These are phyloP conservation scores for Betta splendens DNA, from an alignment of 2,797 vertebrate genomes.

Conservation along the genomic window DNA sequence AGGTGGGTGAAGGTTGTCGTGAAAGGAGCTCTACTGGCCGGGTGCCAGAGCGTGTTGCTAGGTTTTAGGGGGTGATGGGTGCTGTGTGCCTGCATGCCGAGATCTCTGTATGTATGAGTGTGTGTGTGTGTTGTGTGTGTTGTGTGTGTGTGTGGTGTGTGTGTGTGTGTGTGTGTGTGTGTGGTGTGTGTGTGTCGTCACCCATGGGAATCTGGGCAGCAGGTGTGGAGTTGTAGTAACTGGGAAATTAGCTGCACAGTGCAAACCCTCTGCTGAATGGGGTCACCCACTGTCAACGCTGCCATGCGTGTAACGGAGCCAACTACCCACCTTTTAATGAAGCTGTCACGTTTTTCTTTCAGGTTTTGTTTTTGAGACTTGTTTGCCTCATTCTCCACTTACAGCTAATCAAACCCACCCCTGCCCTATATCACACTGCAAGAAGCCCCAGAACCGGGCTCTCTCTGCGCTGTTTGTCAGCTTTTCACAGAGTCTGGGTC, in stretches of 20 bases:
- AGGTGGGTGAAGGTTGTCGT: constrained; percentile 76
- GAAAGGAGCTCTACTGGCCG: constrained; percentile 71
- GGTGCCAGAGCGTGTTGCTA: constrained; percentile 66
- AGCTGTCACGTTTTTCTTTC: constrained; percentile 65
- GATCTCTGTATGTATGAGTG: constrained; percentile 51
- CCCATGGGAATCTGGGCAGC: constrained; percentile 76
- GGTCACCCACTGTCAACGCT: constrained; percentile 77
- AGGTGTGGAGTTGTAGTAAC: constrained; percentile 83
- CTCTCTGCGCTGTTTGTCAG: too few species aligned
- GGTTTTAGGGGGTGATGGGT: constrained; percentile 68
- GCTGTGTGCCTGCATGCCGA: constrained; percentile 56
- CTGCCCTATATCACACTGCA: too few species aligned
- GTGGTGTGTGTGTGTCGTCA: constrained; percentile 43
- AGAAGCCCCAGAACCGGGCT: too few species aligned
- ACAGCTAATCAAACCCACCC: background rate
- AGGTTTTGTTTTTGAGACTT: constrained; percentile 54
- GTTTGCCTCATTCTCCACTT: constrained; percentile 47
- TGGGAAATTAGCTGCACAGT: constrained; percentile 80
- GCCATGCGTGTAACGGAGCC: constrained; percentile 68
- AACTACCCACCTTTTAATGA: constrained; percentile 74
- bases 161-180: constrained; percentile 28
- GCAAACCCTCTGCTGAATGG: constrained; percentile 76
- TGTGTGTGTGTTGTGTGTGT: constrained; percentile 49
- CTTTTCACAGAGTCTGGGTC: too few species aligned
- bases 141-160: too few species aligned